phyloP scores from a whole-genome alignment of 2,113 vertebrate species.

The Seriola dumerili region DNA sequence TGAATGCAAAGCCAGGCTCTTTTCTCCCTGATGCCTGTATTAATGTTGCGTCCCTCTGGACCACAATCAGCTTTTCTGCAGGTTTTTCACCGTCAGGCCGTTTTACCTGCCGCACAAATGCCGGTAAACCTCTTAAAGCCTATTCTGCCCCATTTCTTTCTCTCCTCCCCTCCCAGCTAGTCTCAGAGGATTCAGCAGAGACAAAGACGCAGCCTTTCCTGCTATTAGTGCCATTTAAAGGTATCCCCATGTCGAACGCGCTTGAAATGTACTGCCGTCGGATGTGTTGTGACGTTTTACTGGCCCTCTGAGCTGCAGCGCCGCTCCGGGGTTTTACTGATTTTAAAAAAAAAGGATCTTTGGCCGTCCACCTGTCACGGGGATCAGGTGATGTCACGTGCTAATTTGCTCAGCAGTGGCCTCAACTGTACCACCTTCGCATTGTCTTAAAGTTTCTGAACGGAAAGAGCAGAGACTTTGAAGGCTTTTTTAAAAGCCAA shows the following conservation, averaged over 20 bases:
- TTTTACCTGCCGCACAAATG: conserved; percentile 78
- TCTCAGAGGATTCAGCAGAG: conserved; percentile 49
- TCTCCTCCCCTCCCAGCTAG: conserved; percentile 12
- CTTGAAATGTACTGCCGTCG: conserved; percentile 32
- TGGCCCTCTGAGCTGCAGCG: background rate
- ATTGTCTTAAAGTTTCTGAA: background rate
- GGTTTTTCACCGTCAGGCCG: conserved; percentile 68
- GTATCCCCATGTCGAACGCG: conserved; percentile 20
- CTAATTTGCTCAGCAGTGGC: background rate
- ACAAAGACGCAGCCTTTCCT: conserved; percentile 58
- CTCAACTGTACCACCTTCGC: background rate
- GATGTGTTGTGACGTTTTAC: conserved; percentile 15
- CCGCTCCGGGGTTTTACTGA: background rate
- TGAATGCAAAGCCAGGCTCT: conserved; percentile 63
- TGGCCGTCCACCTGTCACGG: background rate
- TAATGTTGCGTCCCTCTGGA: conserved; percentile 76
- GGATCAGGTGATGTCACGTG: conserved; percentile 3
- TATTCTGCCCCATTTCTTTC: conserved; percentile 60
- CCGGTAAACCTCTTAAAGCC: conserved; percentile 78
- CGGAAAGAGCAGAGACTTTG: background rate
- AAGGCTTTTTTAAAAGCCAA: background rate
- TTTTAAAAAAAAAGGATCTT: conserved; percentile 15
- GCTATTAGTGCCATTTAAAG: conserved; percentile 67
- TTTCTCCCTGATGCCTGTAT: conserved; percentile 64
- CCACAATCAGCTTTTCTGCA: conserved; percentile 76